These are phyloP conservation scores for Bombus waltoni DNA, from an alignment of 1,140 invertebrate genomes.

Conservation along the genomic window DNA sequence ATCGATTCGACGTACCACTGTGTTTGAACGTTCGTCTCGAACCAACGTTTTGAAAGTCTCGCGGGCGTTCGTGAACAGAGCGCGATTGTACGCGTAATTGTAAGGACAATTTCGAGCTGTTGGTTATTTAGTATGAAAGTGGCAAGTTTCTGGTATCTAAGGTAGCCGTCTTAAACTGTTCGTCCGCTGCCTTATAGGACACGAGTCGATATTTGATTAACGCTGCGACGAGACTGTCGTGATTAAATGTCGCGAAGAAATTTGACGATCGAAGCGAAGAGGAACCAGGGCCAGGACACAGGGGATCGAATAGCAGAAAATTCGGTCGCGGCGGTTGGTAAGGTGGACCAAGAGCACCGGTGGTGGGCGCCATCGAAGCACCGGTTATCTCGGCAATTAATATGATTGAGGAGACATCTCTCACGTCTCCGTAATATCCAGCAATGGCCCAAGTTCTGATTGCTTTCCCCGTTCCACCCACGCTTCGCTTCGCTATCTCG, in stretches of 20 bases:
- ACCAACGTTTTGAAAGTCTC: too few relatives aligned
- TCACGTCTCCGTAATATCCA: slow-evolving; percentile 82
- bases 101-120: too few relatives aligned
- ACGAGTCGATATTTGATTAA: too few relatives aligned
- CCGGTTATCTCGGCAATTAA: slow-evolving; percentile 82
- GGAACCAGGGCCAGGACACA: neutral
- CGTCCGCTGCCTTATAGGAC: too few relatives aligned
- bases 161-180: too few relatives aligned
- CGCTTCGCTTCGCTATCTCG: slow-evolving; percentile 78
- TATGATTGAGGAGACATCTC: slow-evolving; percentile 83
- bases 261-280: neutral
- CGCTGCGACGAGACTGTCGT: too few relatives aligned
- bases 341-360: slow-evolving; percentile 50
- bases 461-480: slow-evolving; percentile 78
- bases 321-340: slow-evolving; percentile 8
- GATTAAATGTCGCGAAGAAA: neutral
- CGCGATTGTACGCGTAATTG: too few relatives aligned
- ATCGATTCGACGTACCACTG: too few relatives aligned
- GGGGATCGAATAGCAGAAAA: neutral
- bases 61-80: too few relatives aligned
- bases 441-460: slow-evolving; percentile 83
- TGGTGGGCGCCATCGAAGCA: slow-evolving; percentile 75
- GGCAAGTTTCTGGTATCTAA: too few relatives aligned
- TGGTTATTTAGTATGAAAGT: too few relatives aligned
- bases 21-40: too few relatives aligned